Percentiles rank a stretch among this genome's conserved stretches.
Conservation (phyloP, 2,888 invertebrate genomes). For the Hirtodrosophila histrioides region DNA sequence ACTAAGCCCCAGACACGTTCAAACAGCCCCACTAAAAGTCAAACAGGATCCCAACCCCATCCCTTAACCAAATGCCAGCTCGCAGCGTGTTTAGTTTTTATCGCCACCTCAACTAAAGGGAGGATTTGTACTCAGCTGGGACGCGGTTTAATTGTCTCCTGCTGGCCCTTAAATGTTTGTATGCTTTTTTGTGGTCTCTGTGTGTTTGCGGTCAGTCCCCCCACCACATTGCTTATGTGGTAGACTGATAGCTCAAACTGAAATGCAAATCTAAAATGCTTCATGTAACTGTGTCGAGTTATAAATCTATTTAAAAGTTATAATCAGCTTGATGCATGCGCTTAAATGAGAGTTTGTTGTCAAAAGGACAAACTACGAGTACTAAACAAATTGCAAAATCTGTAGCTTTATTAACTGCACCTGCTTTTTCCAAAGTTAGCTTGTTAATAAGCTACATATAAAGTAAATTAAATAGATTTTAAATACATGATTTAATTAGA, state of each 20-base stretch:
- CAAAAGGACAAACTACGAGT: not conserved
- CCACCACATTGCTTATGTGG: slow-evolving; percentile 25
- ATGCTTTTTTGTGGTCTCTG: not conserved
- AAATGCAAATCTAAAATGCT: slow-evolving; percentile 42
- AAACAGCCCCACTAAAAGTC: slow-evolving; percentile 2
- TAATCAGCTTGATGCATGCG: slow-evolving; percentile 34
- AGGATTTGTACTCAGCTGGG: slow-evolving; percentile 28
- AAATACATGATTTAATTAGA: not conserved
- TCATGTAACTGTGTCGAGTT: not conserved
- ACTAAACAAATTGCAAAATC: not conserved
- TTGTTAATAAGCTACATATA: too few species aligned
- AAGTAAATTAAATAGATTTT: not conserved
- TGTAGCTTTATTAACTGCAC: not conserved
- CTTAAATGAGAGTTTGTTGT: slow-evolving; percentile 2
- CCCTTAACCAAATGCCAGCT: slow-evolving; percentile 17
- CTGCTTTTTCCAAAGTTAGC: too few species aligned
- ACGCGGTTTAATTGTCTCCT: slow-evolving; percentile 44
- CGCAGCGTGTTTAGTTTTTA: slow-evolving; percentile 63
- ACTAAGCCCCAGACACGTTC: slow-evolving; percentile 37
- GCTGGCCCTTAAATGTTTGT: slow-evolving; percentile 16
- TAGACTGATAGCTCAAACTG: slow-evolving; percentile 21
- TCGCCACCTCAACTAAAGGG: slow-evolving; percentile 38
- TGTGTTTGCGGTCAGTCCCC: slow-evolving; percentile 28
- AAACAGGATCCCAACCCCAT: not conserved
- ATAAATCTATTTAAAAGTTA: slow-evolving; percentile 27